Base-by-base conservation (phyloP, 2,888 invertebrate genomes). In the Microplitis deprimator region DNA sequence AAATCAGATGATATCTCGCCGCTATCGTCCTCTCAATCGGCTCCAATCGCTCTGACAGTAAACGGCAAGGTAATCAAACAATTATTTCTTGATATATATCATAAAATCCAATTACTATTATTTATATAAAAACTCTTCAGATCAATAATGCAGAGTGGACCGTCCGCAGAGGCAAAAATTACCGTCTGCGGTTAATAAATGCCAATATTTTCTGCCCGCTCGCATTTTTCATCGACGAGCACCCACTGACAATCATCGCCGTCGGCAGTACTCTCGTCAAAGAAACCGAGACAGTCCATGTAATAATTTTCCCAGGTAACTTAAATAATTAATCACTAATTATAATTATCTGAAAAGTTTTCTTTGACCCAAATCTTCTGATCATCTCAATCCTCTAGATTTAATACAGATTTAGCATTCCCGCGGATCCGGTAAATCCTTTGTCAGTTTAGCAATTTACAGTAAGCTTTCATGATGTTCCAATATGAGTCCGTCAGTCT, bases 1-100 rank as follows among this genome's bases (percentile, higher is more conserved):
- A 92, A 91, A 83, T 88, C 93, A 4, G 85, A 91, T 75, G 85
- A 93, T 6, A 88, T 92, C 76, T 92, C 93, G n/a, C 92, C 91
- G 83, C 85, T 87, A 75, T 84, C 85, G 50, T 81, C 90, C 10
- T 41, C 78, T 20, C 77, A 82, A 75, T 82, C 83, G 20, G 75
- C 79, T 73, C 92, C 93, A 0, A 88, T 87, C 72, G 83, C 87
- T 20, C 83, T 92, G 2, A 82, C 90, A 65, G 87, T 92, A 38
- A 92, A 92, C 83, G 91, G 91, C 6, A 89, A 87, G 82, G 87
- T 87, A 82, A 75, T 69, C n/a, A 67, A n/a, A 61, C 29, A 29
- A 29, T 29, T 29, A 29, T 29, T 3, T 29, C 29, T 29, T 29
- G 29, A 61, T 40, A 72, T 40, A 61, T 67, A 29, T 40, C 20